Conservation (phyloP, 1,140 invertebrate species). For the Zelostemma sp. region DNA sequence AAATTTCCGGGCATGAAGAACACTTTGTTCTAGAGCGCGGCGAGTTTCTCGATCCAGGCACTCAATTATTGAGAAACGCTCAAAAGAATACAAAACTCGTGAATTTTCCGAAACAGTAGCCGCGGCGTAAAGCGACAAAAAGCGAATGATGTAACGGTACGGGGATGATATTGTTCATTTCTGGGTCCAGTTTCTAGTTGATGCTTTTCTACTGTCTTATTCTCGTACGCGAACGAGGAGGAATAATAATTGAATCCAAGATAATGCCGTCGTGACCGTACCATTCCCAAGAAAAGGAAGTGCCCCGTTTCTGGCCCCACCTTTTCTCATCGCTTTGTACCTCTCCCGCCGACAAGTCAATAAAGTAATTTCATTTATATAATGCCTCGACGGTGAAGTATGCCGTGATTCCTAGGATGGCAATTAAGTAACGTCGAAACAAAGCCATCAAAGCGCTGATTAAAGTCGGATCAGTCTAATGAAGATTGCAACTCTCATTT, state of each 20-base stretch:
- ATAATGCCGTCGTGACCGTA: constrained; percentile 19
- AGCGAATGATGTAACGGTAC: constrained; percentile 44
- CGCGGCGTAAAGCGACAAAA: constrained; percentile 39
- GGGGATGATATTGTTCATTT: constrained; percentile 31
- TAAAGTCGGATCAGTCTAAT: constrained; percentile 5
- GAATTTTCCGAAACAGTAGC: constrained; percentile 30
- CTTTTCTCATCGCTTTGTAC: constrained; percentile 7
- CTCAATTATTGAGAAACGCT: too few species aligned
- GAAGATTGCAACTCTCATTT: constrained; percentile 3
- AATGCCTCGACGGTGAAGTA: not conserved
- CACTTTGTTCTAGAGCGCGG: too few species aligned
- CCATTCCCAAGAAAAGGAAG: constrained; percentile 2
- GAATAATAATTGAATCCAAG: constrained; percentile 39
- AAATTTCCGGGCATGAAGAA: too few species aligned
- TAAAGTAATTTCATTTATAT: constrained; percentile 24
- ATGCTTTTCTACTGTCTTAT: constrained; percentile 36
- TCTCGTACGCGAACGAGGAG: constrained; percentile 6
- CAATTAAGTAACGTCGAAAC: constrained; percentile 16
- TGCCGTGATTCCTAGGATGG: constrained; percentile 15
- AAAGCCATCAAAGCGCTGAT: constrained; percentile 11
- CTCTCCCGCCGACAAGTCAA: constrained; percentile 10
- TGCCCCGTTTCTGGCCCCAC: constrained; percentile 7
- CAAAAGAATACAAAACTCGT: constrained; percentile 16
- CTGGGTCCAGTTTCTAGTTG: constrained; percentile 15
- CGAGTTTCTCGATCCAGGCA: too few species aligned